phyloP scores from a whole-genome alignment of 1,140 invertebrate genomes.

The Pectinophora gossypiella region DNA sequence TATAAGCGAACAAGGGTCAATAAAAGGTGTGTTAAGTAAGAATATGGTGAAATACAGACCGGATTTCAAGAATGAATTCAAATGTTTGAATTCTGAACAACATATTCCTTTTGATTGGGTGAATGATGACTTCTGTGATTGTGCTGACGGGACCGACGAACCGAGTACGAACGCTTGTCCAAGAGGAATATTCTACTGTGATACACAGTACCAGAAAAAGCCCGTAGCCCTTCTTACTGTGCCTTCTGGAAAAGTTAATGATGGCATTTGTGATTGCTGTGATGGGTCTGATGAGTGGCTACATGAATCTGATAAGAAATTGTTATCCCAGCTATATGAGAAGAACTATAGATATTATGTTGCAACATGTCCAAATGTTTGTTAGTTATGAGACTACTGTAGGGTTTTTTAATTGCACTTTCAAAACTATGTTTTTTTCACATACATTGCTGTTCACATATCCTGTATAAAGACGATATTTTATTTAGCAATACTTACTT shows the following conservation, averaged over 20 bases:
- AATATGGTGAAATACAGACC: constrained; percentile 49
- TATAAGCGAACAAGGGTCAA: constrained; percentile 53
- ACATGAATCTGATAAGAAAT: constrained; percentile 21
- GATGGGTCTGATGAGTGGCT: constrained; percentile 88
- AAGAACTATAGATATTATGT: constrained; percentile 47
- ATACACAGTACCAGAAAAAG: constrained; percentile 69
- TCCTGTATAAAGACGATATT: too few species aligned
- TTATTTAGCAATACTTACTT: too few species aligned
- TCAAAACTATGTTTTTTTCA: too few species aligned
- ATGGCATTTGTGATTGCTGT: constrained; percentile 95
- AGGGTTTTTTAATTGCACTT: too few species aligned
- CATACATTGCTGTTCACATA: too few species aligned
- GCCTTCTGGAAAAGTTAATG: constrained; percentile 86
- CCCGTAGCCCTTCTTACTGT: constrained; percentile 55
- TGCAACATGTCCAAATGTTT: constrained; percentile 41
- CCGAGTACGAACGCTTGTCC: constrained; percentile 92
- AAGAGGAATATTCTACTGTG: constrained; percentile 88
- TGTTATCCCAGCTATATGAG: constrained; percentile 41
- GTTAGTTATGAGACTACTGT: constrained; percentile 15
- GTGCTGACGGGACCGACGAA: constrained; percentile 91
- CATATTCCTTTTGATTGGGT: constrained; percentile 77
- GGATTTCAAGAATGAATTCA: constrained; percentile 45
- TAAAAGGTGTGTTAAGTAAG: constrained; percentile 49
- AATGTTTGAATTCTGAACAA: constrained; percentile 45
- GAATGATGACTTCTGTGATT: constrained; percentile 98